These are phyloP conservation scores for Autographa pulchrina DNA, from an alignment of 2,888 invertebrate species.

Conservation along the genomic window DNA sequence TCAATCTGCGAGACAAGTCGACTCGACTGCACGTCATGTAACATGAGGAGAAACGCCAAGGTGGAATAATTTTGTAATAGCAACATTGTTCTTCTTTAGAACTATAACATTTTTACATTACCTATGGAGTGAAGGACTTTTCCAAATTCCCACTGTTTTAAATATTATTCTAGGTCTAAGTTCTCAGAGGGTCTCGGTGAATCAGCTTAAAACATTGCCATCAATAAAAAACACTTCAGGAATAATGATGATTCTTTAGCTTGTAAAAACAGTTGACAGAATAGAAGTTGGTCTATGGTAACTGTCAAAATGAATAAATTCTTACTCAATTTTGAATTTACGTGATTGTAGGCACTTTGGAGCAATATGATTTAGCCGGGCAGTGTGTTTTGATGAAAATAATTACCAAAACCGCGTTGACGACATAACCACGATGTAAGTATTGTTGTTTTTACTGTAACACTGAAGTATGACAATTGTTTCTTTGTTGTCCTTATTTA, in stretches of 20 bases:
- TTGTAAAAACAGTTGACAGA: not conserved
- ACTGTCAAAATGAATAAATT: slow-evolving; percentile 39
- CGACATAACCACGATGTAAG: slow-evolving; percentile 39
- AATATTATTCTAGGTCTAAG: too few species aligned
- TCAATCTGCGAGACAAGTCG: too few species aligned
- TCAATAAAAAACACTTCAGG: not conserved
- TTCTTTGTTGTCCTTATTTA: slow-evolving; percentile 17
- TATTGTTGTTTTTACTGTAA: not conserved
- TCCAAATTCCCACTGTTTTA: too few species aligned
- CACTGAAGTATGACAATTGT: slow-evolving; percentile 1
- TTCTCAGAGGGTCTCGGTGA: too few species aligned
- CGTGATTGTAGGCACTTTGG: slow-evolving; percentile 69
- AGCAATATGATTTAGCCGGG: slow-evolving; percentile 57
- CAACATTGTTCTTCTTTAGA: too few species aligned
- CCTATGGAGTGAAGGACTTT: too few species aligned
- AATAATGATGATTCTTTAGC: not conserved
- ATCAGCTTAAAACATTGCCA: too few species aligned
- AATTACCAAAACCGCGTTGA: slow-evolving; percentile 36
- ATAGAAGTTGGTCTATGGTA: not conserved
- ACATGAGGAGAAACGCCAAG: too few species aligned
- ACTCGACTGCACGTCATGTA: too few species aligned
- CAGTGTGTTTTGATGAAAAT: slow-evolving; percentile 54
- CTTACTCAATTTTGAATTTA: slow-evolving; percentile 13
- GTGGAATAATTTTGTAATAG: too few species aligned
- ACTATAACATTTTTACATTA: too few species aligned